Conservation (phyloP, 2,113 vertebrate genomes). For the Gopherus evgoodei region DNA sequence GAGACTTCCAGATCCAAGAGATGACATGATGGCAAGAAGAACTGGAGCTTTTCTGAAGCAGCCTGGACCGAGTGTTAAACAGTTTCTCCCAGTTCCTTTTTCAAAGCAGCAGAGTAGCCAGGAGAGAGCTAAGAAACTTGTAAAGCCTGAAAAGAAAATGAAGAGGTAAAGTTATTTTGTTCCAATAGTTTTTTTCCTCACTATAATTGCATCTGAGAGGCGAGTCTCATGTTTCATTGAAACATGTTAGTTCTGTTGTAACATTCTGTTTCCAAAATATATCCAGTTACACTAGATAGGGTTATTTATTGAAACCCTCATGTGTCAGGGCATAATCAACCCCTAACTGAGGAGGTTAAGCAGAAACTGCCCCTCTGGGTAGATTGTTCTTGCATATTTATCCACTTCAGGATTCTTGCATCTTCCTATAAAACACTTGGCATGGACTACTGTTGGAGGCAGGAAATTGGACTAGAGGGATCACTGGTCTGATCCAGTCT, state of each 20-base stretch:
- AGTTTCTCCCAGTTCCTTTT: constrained; percentile 82
- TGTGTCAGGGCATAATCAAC: not conserved
- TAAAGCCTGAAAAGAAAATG: constrained; percentile 61
- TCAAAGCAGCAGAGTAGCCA: constrained; percentile 70
- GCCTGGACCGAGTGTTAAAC: constrained; percentile 57
- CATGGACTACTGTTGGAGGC: not conserved
- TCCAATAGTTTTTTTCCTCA: not conserved
- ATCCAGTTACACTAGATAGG: not conserved
- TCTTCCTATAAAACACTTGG: not conserved
- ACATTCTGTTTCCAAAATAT: not conserved
- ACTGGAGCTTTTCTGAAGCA: constrained; percentile 73
- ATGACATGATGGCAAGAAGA: constrained; percentile 75
- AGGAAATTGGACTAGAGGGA: not conserved
- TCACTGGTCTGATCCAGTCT: not conserved
- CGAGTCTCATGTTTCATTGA: not conserved
- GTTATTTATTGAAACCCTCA: not conserved
- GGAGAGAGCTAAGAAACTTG: constrained; percentile 56
- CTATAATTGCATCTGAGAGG: not conserved
- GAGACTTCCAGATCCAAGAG: constrained; percentile 70
- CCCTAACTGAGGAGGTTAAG: not conserved
- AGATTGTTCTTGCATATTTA: not conserved
- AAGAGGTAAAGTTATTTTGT: constrained; percentile 68
- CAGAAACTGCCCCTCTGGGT: not conserved
- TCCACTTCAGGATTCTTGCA: not conserved
- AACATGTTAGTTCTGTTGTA: not conserved